These are phyloP conservation scores for Amphibalanus amphitrite DNA, from an alignment of 1,140 invertebrate species.

Conservation along the genomic window DNA sequence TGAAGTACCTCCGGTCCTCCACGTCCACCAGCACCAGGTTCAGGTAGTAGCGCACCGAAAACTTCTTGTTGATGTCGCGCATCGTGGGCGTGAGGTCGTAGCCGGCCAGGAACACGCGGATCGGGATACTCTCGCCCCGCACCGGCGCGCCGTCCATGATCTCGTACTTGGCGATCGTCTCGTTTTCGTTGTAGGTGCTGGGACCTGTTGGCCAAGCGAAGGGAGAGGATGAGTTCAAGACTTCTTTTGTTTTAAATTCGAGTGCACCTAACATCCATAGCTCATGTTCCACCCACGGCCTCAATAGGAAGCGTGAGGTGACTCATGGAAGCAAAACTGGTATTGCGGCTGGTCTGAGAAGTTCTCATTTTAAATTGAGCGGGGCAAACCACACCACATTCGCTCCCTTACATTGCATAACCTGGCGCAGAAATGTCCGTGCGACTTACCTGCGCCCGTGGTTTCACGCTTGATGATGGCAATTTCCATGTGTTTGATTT, in stretches of 20 bases:
- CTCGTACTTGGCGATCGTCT: conserved; percentile 98
- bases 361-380: no score
- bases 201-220: no score
- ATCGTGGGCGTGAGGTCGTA: conserved; percentile 99
- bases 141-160: conserved; percentile 99
- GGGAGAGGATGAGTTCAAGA: no score
- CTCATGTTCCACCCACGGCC: no score
- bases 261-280: no score
- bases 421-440: no score
- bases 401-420: no score
- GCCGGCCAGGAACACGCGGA: conserved; percentile 90
- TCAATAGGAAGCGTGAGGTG: no score
- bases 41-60: conserved; percentile 94
- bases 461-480: conserved; percentile 97
- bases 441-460: conserved; percentile 65
- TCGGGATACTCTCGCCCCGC: conserved; percentile 94
- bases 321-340: no score
- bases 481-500: conserved; percentile 99
- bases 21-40: conserved; percentile 98
- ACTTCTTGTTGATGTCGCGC: conserved; percentile 99
- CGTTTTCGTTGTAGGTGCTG: conserved; percentile 95
- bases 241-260: no score
- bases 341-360: no score
- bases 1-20: conserved; percentile 94
- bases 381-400: no score